Base-by-base conservation (phyloP, 2,797 vertebrate species). In the Jordanella pulchra region DNA sequence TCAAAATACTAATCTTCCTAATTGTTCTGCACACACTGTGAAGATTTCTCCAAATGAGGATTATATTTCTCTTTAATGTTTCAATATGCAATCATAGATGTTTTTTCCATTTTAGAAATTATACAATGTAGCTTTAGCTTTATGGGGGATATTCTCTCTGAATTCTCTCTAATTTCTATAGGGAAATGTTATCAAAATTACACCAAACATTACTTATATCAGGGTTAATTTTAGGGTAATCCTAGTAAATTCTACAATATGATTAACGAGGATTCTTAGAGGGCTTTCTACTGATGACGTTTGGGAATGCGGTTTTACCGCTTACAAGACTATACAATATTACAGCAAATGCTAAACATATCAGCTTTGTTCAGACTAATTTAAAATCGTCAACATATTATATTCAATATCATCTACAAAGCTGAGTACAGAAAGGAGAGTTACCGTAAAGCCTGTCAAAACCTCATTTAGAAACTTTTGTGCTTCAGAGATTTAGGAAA, bases 401-500 rank as follows among this genome's bases (percentile, higher is more conserved):
- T 35, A 28, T 70, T 74, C 9, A 14, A 7, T 66, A 63, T 30
- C 13, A 4, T 72, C n/a, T 55, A 12, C 48, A 67, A 53, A 69
- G 39, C 44, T 78, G 51, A 50, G 35, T 54, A 42, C 53, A 65
- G 14, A 21, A 39, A 54, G 48, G 27, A 65, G 23, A 32, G 63
- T 78, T 47, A 47, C 53, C 55, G 66, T 65, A 65, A 27, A 65
- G 23, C 32, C 58, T 87, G 75, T 75, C 77, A 79, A 69, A 71
- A 58, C 1, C 47, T 72, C 14, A 80, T 85, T 78, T 71, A 77
- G 69, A 78, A 69, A 7, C 55, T 66, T 23, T 76, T 47, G 71
- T 72, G 60, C 61, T 56, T 79, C 68, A 65, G n/a, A 68, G 11
- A 61, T 80, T 79, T 51, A 78, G 54, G 50, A 72, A 81, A 54